Evolutionary conservation across 2,113 vertebrate genomes (phyloP).

Genomic region (Junco hyemalis): DNA sequence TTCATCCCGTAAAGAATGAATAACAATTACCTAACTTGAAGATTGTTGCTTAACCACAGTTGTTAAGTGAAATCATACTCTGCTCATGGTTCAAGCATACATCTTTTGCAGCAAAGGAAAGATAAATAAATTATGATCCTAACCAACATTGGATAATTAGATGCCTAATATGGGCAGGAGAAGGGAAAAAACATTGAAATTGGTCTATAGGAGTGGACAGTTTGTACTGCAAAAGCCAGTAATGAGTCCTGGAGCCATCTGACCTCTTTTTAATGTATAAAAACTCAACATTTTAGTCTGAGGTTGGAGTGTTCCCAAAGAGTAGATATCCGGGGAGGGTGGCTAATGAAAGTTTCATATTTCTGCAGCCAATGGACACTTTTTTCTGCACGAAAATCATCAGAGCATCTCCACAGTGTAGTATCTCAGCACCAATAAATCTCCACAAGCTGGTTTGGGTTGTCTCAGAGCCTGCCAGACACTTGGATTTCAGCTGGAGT

Average conservation of each 20-base stretch:
- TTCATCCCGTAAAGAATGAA: background rate
- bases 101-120: background rate
- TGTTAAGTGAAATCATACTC: slow-evolving; percentile 24
- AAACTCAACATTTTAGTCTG: background rate
- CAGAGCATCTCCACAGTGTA: background rate
- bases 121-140: background rate
- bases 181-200: background rate
- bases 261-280: background rate
- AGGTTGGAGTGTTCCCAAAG: background rate
- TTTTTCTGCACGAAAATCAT: background rate
- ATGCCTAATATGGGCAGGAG: background rate
- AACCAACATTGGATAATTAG: background rate
- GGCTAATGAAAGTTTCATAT: background rate
- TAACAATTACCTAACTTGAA: slow-evolving; percentile 5
- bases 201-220: background rate
- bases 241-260: background rate
- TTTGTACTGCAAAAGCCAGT: background rate
- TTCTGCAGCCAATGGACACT: background rate
- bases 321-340: background rate
- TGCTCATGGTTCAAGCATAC: background rate
- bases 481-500: background rate
- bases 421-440: background rate
- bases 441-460: background rate
- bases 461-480: background rate
- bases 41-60: background rate